A percentile compares a stretch with the other conserved stretches of the same genome.
Evolutionary conservation across 2,113 vertebrate genomes (phyloP).

Genomic region (Trichechus manatus): DNA sequence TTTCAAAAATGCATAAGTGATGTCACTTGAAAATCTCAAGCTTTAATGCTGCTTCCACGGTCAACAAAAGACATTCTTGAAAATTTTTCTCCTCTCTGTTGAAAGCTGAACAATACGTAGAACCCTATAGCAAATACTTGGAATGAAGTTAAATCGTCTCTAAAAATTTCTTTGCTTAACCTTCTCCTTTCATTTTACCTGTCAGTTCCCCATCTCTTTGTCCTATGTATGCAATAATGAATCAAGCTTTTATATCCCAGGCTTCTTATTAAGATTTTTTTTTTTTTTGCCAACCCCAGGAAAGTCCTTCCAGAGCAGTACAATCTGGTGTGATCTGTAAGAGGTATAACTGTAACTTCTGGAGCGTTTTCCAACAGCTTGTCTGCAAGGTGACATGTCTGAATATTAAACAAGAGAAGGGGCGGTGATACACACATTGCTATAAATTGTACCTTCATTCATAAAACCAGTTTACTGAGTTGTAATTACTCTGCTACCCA

Average conservation of each 20-base stretch:
- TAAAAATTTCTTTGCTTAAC: constrained; percentile 49
- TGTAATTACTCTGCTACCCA: constrained; percentile 45
- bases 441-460: constrained; percentile 75
- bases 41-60: background rate
- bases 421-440: constrained; percentile 10
- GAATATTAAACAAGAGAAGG: constrained; percentile 72
- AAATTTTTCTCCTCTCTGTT: constrained; percentile 30
- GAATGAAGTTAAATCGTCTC: constrained; percentile 58
- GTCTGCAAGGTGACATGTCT: constrained; percentile 19
- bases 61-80: background rate
- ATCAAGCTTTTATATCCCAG: constrained; percentile 39
- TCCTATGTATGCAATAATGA: constrained; percentile 33
- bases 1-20: background rate
- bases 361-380: constrained; percentile 66
- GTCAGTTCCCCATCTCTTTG: constrained; percentile 41
- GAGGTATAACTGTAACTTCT: constrained; percentile 57
- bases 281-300: background rate
- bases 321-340: constrained; percentile 65
- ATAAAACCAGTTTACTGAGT: constrained; percentile 34
- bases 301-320: constrained; percentile 15
- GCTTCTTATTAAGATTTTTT: constrained; percentile 40
- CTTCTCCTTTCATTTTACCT: constrained; percentile 54
- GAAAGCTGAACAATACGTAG: background rate
- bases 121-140: constrained; percentile 34
- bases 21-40: background rate